Conservation (phyloP, 1,140 invertebrate genomes). For the Micrasema longulum region DNA sequence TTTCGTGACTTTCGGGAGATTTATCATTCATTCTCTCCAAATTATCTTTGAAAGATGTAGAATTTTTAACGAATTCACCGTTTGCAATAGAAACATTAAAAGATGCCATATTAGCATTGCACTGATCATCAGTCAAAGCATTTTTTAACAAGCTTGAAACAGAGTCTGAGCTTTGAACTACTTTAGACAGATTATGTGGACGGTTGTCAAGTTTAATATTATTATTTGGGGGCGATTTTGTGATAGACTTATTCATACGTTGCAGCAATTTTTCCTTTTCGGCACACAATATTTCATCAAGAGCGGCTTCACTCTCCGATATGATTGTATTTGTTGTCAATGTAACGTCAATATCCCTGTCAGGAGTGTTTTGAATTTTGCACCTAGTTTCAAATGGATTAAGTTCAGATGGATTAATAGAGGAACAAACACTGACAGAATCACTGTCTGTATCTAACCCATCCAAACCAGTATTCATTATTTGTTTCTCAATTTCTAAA, state of each 20-base stretch:
- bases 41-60: slow-evolving; percentile 14
- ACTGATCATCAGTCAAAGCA: slow-evolving; percentile 3
- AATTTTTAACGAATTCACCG: slow-evolving; percentile 26
- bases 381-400: slow-evolving; percentile 42
- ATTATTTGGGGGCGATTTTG: not conserved
- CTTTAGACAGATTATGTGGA: not conserved
- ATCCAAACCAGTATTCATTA: slow-evolving; percentile 22
- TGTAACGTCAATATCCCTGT: slow-evolving; percentile 26
- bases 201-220: not conserved
- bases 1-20: not conserved
- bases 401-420: slow-evolving; percentile 24
- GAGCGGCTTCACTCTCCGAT: not conserved
- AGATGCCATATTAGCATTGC: slow-evolving; percentile 22
- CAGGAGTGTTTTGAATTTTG: slow-evolving; percentile 39
- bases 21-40: slow-evolving; percentile 31
- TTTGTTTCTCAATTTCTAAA: slow-evolving; percentile 21
- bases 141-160: slow-evolving; percentile 11
- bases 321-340: not conserved
- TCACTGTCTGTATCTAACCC: slow-evolving; percentile 32
- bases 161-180: not conserved
- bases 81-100: slow-evolving; percentile 9
- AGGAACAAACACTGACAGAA: slow-evolving; percentile 28
- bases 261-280: not conserved
- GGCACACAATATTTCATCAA: not conserved
- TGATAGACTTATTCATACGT: not conserved